These are phyloP conservation scores for Pandemis corylana DNA, from an alignment of 2,888 invertebrate species.

Conservation along the genomic window DNA sequence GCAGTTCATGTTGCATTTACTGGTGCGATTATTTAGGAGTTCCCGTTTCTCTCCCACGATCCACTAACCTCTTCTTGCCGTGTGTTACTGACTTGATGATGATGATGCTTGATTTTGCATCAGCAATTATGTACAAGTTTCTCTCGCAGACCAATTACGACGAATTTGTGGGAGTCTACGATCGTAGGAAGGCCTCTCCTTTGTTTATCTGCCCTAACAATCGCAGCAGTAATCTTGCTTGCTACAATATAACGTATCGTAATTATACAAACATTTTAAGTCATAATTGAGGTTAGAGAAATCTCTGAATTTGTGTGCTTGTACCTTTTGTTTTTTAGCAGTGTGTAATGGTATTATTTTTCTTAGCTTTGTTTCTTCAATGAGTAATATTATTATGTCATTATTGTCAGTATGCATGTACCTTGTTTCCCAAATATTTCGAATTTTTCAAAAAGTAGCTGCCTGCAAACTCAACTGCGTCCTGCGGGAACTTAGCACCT, in stretches of 20 bases:
- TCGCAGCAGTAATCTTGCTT: constrained; percentile 63
- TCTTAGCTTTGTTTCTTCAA: no score
- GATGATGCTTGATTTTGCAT: constrained; percentile 80
- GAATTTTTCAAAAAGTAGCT: no score
- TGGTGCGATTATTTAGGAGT: constrained; percentile 64
- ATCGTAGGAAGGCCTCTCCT: constrained; percentile 68
- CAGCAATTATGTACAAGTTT: constrained; percentile 81
- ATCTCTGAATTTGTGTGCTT: neutral
- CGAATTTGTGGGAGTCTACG: constrained; percentile 75
- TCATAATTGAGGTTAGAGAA: constrained; percentile 16
- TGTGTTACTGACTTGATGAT: constrained; percentile 77
- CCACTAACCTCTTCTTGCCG: constrained; percentile 77
- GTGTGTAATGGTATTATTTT: neutral
- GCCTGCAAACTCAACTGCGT: no score
- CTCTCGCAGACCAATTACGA: constrained; percentile 77
- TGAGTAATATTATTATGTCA: no score
- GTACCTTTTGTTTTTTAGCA: neutral
- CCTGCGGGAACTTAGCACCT: no score
- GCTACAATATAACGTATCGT: constrained; percentile 37
- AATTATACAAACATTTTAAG: constrained; percentile 34
- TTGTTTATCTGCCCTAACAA: constrained; percentile 73
- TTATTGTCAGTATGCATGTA: no score
- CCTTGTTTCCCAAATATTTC: no score
- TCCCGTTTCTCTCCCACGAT: constrained; percentile 83
- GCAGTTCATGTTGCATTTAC: constrained; percentile 66